Percentiles rank a stretch among this genome's conserved stretches.
Evolutionary conservation across 2,888 invertebrate genomes (phyloP).

Genomic region (Chelonus formosanus): DNA sequence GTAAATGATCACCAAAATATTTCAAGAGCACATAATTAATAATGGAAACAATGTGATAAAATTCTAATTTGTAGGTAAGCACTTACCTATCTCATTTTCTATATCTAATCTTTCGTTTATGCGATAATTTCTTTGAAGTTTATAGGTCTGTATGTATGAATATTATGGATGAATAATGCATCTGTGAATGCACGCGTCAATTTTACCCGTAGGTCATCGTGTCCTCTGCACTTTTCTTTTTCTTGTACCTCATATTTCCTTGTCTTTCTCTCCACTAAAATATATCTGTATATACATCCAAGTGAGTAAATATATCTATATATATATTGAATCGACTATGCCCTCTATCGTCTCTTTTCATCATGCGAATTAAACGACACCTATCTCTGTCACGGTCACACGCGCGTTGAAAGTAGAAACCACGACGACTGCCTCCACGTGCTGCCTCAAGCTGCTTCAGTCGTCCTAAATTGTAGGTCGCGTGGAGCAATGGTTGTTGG

Average conservation of each 20-base stretch:
- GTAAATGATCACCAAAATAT: no score
- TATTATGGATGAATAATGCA: constrained; percentile 21
- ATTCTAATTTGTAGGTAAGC: constrained; percentile 5
- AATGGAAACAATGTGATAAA: no score
- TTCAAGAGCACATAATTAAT: no score
- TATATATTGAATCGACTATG: not conserved
- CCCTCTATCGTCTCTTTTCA: constrained; percentile 20
- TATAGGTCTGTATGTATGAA: constrained; percentile 21
- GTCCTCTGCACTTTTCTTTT: constrained; percentile 42
- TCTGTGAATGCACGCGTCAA: constrained; percentile 46
- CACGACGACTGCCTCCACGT: constrained; percentile 61
- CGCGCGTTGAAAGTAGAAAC: constrained; percentile 53
- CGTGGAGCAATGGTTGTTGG: constrained; percentile 32
- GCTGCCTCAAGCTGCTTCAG: constrained; percentile 49
- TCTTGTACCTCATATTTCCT: constrained; percentile 17
- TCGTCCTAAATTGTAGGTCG: constrained; percentile 61
- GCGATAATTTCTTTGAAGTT: not conserved
- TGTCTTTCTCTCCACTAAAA: not conserved
- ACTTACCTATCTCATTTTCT: not conserved
- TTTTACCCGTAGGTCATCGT: constrained; percentile 46
- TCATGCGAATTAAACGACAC: not conserved
- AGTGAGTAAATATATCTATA: constrained; percentile 31
- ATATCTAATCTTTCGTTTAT: not conserved
- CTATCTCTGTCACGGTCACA: constrained; percentile 43
- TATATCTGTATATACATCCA: constrained; percentile 35